A percentile compares a stretch with the other conserved stretches of the same genome.
phyloP scores from a whole-genome alignment of 2,888 invertebrate genomes.

The Allygus modestus region DNA sequence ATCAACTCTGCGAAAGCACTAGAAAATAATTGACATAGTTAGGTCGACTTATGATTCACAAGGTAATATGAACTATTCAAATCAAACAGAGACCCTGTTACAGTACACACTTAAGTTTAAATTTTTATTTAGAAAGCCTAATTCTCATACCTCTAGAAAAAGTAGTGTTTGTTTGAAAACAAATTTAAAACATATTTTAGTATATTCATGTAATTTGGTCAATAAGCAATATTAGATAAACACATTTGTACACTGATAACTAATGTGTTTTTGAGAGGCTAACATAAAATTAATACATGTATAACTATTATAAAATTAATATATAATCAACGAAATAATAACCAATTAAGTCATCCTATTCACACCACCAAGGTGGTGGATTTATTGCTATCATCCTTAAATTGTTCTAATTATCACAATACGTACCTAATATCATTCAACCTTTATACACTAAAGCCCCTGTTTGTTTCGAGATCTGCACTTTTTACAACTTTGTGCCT shows the following conservation, averaged over 20 bases:
- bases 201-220: no score
- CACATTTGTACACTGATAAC: not conserved
- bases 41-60: not conserved
- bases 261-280: conserved; percentile 24
- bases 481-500: conserved; percentile 55
- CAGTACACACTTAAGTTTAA: no score
- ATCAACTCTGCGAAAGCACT: conserved; percentile 22
- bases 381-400: conserved; percentile 63
- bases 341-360: conserved; percentile 26
- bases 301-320: conserved; percentile 1
- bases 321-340: conserved; percentile 37
- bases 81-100: no score
- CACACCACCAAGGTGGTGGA: conserved; percentile 6
- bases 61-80: not conserved
- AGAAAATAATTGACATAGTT: conserved; percentile 33
- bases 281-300: not conserved
- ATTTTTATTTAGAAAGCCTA: no score
- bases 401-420: conserved; percentile 63
- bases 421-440: conserved; percentile 49
- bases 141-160: no score
- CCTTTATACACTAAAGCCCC: conserved; percentile 56
- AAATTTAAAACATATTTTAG: no score
- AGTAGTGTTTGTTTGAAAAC: no score
- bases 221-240: no score
- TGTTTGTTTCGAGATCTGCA: conserved; percentile 47